Evolutionary conservation across 1,140 invertebrate genomes (phyloP).

Genomic region (Pseudomyrmex flavicornis): DNA sequence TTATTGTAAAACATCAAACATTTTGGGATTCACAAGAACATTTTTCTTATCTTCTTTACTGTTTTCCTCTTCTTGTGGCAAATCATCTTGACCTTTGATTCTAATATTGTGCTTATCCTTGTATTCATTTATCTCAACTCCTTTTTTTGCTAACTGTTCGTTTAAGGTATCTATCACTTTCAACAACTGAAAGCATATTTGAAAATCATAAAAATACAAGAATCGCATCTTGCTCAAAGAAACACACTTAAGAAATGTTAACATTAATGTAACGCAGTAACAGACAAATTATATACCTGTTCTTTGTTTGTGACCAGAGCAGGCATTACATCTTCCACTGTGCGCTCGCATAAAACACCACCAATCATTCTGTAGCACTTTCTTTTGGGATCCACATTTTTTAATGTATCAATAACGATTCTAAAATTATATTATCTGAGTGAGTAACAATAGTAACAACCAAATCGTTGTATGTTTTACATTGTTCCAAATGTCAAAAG

Average conservation of each 20-base stretch:
- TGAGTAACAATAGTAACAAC: not conserved
- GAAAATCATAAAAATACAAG: not conserved
- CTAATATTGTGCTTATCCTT: constrained; percentile 96
- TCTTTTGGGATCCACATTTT: constrained; percentile 92
- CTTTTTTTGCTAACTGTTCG: constrained; percentile 94
- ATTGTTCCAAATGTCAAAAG: not conserved
- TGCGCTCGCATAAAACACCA: constrained; percentile 96
- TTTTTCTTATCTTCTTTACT: constrained; percentile 86
- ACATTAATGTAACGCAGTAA: not conserved
- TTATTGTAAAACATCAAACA: constrained; percentile 69
- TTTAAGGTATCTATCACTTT: constrained; percentile 92
- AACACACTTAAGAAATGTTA: not conserved
- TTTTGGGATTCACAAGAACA: constrained; percentile 80
- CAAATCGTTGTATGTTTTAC: not conserved
- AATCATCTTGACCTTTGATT: constrained; percentile 88
- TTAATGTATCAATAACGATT: constrained; percentile 97
- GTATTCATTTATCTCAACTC: constrained; percentile 96
- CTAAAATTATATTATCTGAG: constrained; percentile 86
- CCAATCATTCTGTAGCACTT: constrained; percentile 98
- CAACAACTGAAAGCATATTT: constrained; percentile 86
- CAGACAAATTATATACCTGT: constrained; percentile 85
- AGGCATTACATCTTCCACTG: constrained; percentile 96
- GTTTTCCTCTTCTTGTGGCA: constrained; percentile 83
- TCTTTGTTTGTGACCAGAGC: constrained; percentile 93
- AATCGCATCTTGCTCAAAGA: not conserved